phyloP scores from a whole-genome alignment of 1,140 invertebrate genomes.

The Drosophila bocqueti region DNA sequence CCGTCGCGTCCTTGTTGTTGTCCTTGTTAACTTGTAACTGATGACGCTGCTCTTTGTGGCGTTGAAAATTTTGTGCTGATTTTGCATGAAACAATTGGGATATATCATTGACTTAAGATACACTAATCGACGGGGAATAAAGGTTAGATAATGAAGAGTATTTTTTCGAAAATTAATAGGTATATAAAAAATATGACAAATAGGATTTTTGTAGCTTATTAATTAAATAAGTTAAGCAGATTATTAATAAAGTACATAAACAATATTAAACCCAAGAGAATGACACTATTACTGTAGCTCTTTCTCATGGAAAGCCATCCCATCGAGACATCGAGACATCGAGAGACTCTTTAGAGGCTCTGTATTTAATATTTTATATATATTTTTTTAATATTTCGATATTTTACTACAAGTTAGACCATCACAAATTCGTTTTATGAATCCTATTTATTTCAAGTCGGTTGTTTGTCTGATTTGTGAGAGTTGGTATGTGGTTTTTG shows the following conservation, averaged over 20 bases:
- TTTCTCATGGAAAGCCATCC: neutral
- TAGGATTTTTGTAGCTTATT: neutral
- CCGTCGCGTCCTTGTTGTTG: slow-evolving; percentile 22
- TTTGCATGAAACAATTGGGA: slow-evolving; percentile 64
- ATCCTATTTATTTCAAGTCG: neutral
- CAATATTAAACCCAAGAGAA: too few species aligned
- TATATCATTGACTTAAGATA: slow-evolving; percentile 51
- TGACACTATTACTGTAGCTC: too few species aligned
- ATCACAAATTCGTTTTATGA: neutral
- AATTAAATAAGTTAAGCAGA: neutral
- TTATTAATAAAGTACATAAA: too few species aligned
- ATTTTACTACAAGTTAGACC: neutral
- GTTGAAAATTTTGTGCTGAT: slow-evolving; percentile 76
- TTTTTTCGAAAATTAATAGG: neutral
- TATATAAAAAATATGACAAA: neutral
- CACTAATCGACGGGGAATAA: neutral
- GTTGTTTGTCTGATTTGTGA: slow-evolving; percentile 28
- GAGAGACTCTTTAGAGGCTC: neutral
- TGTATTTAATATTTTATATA: neutral
- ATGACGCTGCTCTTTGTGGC: slow-evolving; percentile 76
- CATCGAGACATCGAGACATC: neutral
- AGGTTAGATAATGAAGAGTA: too few species aligned
- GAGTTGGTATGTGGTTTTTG: slow-evolving; percentile 31
- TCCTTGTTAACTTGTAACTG: slow-evolving; percentile 59
- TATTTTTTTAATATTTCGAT: neutral